phyloP scores from a whole-genome alignment of 53 echinoderm and acorn worm species.

The Holothuria leucospilota region DNA sequence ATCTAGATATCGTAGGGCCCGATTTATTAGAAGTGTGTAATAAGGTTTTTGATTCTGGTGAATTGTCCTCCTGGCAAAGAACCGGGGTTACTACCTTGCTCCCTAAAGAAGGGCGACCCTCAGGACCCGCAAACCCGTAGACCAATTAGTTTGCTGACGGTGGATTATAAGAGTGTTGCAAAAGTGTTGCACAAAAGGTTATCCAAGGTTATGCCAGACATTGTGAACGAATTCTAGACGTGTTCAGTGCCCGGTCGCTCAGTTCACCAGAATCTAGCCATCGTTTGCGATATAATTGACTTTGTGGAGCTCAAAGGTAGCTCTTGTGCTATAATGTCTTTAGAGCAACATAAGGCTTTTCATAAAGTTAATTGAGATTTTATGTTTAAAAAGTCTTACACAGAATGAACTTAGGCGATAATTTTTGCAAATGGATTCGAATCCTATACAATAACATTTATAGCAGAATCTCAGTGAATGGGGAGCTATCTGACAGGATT shows the following conservation, averaged over 20 bases:
- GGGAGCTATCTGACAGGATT: conserved; percentile 6
- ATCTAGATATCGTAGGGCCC: conserved; percentile 34
- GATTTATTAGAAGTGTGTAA: conserved; percentile 46
- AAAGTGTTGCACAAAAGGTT: conserved; percentile 51
- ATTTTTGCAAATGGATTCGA: conserved; percentile 37
- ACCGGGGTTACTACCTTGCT: conserved; percentile 60
- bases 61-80: conserved; percentile 35
- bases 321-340: background rate
- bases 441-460: conserved; percentile 42
- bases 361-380: too few relatives aligned
- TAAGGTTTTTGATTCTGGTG: background rate
- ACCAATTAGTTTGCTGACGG: conserved; percentile 58
- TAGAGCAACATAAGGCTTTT: background rate
- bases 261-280: conserved; percentile 55
- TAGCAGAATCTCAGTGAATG: conserved; percentile 21
- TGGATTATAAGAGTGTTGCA: conserved; percentile 68
- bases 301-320: background rate
- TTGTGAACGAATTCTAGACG: conserved; percentile 41
- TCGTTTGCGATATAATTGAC: conserved; percentile 59
- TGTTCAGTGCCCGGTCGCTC: conserved; percentile 62
- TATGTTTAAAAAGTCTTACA: background rate
- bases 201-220: background rate
- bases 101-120: conserved; percentile 57
- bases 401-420: conserved; percentile 21
- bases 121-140: conserved; percentile 54